Percentiles rank a stretch among this genome's conserved stretches.
Conservation (phyloP, 2,113 vertebrate species). For the Burhinus oedicnemus region DNA sequence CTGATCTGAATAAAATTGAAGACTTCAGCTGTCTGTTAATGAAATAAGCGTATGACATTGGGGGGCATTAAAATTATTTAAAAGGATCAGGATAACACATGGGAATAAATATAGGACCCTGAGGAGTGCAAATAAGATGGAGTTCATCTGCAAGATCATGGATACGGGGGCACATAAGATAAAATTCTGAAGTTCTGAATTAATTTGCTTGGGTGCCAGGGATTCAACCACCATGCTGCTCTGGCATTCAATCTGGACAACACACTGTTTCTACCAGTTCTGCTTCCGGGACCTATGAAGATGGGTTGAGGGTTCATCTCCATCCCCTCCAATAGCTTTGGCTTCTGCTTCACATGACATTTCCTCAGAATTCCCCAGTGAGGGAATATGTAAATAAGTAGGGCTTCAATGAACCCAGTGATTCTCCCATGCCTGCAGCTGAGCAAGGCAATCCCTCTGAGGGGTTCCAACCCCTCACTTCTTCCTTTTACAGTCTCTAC, state of each 20-base stretch:
- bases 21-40: background rate
- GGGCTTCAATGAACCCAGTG: background rate
- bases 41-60: background rate
- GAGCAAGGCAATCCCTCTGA: background rate
- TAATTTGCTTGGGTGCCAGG: background rate
- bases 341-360: background rate
- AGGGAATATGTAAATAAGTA: background rate
- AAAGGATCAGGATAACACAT: background rate
- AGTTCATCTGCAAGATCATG: background rate
- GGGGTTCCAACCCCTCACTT: background rate
- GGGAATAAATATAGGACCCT: background rate
- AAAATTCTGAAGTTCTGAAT: background rate
- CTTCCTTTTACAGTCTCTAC: conserved; percentile 6
- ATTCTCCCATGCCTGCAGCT: background rate
- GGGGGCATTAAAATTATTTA: background rate
- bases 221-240: background rate
- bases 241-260: rapidly evolving
- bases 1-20: background rate
- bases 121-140: background rate
- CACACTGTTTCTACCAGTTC: background rate
- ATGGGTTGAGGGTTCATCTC: background rate
- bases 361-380: background rate
- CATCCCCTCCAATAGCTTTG: background rate
- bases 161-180: background rate
- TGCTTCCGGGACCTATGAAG: background rate